Conservation (phyloP, 2,888 invertebrate genomes). For the Tetramorium bicarinatum region DNA sequence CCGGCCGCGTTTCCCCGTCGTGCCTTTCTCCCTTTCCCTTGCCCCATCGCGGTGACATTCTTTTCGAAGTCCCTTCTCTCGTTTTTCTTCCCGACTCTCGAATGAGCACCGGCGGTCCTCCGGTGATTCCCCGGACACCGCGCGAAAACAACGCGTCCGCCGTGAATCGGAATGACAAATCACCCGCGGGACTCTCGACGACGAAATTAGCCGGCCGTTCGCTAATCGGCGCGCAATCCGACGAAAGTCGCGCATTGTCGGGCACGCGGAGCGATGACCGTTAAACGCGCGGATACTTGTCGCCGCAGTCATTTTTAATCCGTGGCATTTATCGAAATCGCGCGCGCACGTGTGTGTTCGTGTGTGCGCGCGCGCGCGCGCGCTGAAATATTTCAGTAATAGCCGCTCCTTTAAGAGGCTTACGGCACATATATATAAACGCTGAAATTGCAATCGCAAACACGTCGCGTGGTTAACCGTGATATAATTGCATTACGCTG, state of each 20-base stretch:
- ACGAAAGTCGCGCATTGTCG: slow-evolving; percentile 13
- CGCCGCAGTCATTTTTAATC: slow-evolving; percentile 27
- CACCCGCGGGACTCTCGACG: slow-evolving; percentile 34
- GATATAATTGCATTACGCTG: slow-evolving; percentile 32
- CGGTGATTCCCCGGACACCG: slow-evolving; percentile 26
- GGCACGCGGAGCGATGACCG: slow-evolving; percentile 10
- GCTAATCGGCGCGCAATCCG: slow-evolving; percentile 42
- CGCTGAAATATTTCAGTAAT: slow-evolving; percentile 12
- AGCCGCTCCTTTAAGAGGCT: slow-evolving; percentile 16
- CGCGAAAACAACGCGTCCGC: slow-evolving; percentile 50
- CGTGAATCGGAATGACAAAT: slow-evolving; percentile 61
- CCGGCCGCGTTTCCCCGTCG: neutral
- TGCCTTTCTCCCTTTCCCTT: neutral
- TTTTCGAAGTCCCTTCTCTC: neutral
- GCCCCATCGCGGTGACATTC: slow-evolving; percentile 10
- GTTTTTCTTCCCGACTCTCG: neutral
- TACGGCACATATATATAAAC: neutral
- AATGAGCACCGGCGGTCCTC: slow-evolving; percentile 16
- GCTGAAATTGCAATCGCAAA: slow-evolving; percentile 24
- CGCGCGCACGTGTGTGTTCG: neutral
- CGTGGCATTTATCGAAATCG: slow-evolving; percentile 18
- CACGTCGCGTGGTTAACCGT: neutral
- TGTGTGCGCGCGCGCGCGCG: neutral
- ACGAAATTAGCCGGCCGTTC: slow-evolving; percentile 52
- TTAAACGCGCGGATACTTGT: slow-evolving; percentile 28